Base-by-base conservation (phyloP, 2,888 invertebrate genomes). In the Pardosa pseudoannulata region DNA sequence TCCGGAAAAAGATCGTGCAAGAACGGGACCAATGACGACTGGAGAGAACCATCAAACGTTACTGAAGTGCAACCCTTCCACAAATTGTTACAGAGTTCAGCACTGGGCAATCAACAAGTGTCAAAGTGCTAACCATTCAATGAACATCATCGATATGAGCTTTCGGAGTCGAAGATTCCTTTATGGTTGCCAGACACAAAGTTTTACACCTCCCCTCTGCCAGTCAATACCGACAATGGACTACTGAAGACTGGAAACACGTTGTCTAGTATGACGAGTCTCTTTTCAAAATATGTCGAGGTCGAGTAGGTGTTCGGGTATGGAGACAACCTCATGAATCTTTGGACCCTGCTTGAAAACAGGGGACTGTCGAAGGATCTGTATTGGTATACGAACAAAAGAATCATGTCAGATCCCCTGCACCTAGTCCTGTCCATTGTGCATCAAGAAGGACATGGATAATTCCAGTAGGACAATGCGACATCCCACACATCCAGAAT, bases 121-220 rank as follows among this genome's bases (percentile, higher is more conserved):
- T 68, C n/a, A 68, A 5, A 31, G 39, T 32, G 5, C 68, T 5
- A 32, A 71, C 39, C 32, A 56, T 65, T 68, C 46, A 76, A 46
- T 6, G 19, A 19, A 29, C 32, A 29, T 67, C 67, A 41, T 76
- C 31, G 28, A n/a, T n/a, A n/a, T n/a, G 41, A 31, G 19, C n/a
- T 76, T 41, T 68, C 16, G 67, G 16, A 76, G 50, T n/a, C 28
- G 27, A 67, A 67, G 27, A n/a, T 32, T 46, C 50, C 39, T 27
- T 65, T n/a, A 9, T 41, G 67, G 67, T 31, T 67, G 67, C 76
- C 29, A 46, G 23, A 28, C 31, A 41, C 76, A 76, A 65, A 32
- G 67, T n/a, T 46, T 70, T 56, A 50, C 31, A 68, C 27, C 32
- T 50, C 16, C 11, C 29, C 27, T 78, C 46, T 31, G 68, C 50